phyloP scores from a whole-genome alignment of 2,113 vertebrate genomes.

The Nerophis ophidion region DNA sequence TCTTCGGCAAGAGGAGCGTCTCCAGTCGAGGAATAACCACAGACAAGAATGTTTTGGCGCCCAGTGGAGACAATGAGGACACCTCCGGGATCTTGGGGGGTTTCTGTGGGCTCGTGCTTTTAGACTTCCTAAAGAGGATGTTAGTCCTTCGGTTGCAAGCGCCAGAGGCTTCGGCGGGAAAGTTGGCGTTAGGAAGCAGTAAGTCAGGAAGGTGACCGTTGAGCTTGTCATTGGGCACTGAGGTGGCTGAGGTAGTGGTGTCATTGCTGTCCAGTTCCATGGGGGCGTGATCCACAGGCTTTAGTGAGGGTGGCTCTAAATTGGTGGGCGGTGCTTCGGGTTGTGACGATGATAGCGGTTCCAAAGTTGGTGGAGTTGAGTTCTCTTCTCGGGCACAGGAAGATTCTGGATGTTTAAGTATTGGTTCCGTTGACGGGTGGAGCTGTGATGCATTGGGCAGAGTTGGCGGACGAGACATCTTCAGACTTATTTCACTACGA shows the following conservation, averaged over 20 bases:
- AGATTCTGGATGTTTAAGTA: constrained; percentile 38
- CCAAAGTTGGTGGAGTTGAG: constrained; percentile 78
- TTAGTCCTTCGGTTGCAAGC: constrained; percentile 84
- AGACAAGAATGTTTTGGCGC: constrained; percentile 96
- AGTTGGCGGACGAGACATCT: constrained; percentile 58
- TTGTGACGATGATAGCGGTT: constrained; percentile 82
- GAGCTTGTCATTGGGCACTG: constrained; percentile 70
- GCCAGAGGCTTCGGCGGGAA: constrained; percentile 74
- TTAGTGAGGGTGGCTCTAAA: constrained; percentile 82
- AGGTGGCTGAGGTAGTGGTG: constrained; percentile 87
- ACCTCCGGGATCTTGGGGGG: constrained; percentile 77
- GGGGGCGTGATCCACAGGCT: constrained; percentile 78
- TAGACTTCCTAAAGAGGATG: constrained; percentile 90
- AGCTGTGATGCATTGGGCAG: constrained; percentile 44
- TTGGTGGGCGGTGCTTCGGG: constrained; percentile 77
- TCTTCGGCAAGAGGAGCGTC: constrained; percentile 93
- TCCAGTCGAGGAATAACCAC: constrained; percentile 98
- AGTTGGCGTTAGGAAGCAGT: constrained; percentile 73
- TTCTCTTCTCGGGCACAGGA: constrained; percentile 73
- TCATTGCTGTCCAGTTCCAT: constrained; percentile 79
- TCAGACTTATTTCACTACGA: constrained; percentile 81
- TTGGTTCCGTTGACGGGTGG: constrained; percentile 30
- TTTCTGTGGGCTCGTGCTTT: constrained; percentile 94
- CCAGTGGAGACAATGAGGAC: constrained; percentile 65
- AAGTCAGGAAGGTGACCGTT: constrained; percentile 81